Percentiles rank a stretch among this genome's conserved stretches.
Conservation (phyloP, 2,797 vertebrate genomes). For the Tenualosa thibaudeaui region DNA sequence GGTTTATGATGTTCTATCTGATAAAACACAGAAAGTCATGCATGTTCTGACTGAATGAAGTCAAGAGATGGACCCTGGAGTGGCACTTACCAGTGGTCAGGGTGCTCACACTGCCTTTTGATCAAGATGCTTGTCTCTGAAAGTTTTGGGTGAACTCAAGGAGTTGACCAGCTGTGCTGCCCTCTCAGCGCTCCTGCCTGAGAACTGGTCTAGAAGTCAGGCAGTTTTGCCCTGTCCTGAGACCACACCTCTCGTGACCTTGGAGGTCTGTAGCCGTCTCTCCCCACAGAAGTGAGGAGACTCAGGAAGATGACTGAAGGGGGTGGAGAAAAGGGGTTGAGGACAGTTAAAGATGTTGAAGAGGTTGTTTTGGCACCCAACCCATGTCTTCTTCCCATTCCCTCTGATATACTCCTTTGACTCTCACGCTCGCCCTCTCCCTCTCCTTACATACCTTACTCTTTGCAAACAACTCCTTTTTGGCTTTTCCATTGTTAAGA, state of each 20-base stretch:
- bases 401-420: slow-evolving; percentile 10
- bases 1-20: neutral
- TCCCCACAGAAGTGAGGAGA: neutral
- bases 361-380: neutral
- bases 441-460: neutral
- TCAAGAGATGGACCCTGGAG: neutral
- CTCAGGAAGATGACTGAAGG: slow-evolving; percentile 52
- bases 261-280: slow-evolving; percentile 20
- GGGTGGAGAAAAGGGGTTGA: neutral
- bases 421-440: slow-evolving; percentile 29
- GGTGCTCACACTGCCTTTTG: neutral
- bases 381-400: neutral
- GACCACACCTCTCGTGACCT: slow-evolving; percentile 2
- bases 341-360: neutral
- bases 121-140: neutral
- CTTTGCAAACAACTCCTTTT: neutral
- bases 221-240: neutral
- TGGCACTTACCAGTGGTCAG: neutral
- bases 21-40: neutral
- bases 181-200: neutral
- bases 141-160: neutral
- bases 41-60: neutral
- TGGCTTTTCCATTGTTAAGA: neutral
- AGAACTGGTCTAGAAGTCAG: neutral
- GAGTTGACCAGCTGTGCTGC: neutral